Conservation (phyloP, 2,888 invertebrate species). For the Aleiodes leptofemur region DNA sequence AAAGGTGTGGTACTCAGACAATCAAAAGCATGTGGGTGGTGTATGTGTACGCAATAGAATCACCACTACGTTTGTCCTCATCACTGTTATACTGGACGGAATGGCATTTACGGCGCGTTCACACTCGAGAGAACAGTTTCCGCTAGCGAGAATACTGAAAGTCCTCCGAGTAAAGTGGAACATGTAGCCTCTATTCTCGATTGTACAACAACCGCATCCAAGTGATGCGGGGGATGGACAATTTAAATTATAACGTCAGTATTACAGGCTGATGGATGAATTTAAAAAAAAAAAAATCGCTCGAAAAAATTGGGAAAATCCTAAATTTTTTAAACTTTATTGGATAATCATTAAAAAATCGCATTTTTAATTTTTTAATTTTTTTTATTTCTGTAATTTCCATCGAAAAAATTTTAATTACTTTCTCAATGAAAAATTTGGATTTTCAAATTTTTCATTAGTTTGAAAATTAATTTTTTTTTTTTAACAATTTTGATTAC, state of each 20-base stretch:
- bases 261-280: background rate
- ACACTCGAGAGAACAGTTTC: conserved; percentile 31
- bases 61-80: conserved; percentile 20
- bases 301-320: no score
- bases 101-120: conserved; percentile 31
- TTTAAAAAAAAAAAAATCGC: no score
- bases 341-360: no score
- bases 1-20: background rate
- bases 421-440: no score
- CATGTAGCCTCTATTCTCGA: conserved; percentile 29
- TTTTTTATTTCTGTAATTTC: no score
- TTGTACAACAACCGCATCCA: conserved; percentile 27
- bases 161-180: conserved; percentile 31
- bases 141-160: conserved; percentile 28
- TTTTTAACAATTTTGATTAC: no score
- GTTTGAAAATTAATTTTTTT: no score
- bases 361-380: no score
- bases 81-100: conserved; percentile 31
- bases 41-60: conserved; percentile 12
- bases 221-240: conserved; percentile 11
- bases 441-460: no score
- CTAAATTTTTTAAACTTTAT: no score
- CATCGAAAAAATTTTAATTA: no score
- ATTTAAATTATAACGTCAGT: conserved; percentile 20
- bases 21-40: background rate